Conservation (phyloP, 2,797 vertebrate species). For the Podargus strigoides region DNA sequence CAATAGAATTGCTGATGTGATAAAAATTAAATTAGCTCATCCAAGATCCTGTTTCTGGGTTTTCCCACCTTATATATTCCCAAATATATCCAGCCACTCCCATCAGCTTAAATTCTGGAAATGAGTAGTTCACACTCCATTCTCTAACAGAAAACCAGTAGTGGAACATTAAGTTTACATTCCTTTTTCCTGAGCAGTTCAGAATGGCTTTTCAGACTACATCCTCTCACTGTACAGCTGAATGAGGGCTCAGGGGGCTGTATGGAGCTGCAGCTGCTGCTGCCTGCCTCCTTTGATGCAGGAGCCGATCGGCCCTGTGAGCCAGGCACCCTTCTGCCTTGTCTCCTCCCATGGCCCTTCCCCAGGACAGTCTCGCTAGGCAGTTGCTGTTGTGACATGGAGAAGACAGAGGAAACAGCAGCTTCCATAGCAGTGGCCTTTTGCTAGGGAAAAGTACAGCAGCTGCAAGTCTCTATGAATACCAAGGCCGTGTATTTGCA, state of each 20-base stretch:
- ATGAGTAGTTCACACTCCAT: not conserved
- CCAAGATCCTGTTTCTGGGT: not conserved
- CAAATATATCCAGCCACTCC: not conserved
- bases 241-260: not conserved
- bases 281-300: not conserved
- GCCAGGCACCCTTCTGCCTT: not conserved
- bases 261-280: not conserved
- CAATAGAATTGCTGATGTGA: not conserved
- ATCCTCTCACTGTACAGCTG: not conserved
- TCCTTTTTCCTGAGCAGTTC: not conserved
- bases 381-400: not conserved
- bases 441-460: not conserved
- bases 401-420: not conserved
- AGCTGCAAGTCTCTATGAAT: not conserved
- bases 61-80: not conserved
- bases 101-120: not conserved
- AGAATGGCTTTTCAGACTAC: not conserved
- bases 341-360: too few relatives aligned
- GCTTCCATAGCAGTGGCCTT: not conserved
- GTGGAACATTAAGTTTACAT: not conserved
- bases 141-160: not conserved
- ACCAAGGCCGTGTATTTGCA: fast-evolving
- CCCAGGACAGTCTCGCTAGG: not conserved
- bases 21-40: not conserved
- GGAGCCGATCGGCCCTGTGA: not conserved